These are phyloP conservation scores for Dasypogon diadema DNA, from an alignment of 2,888 invertebrate genomes.

Conservation along the genomic window DNA sequence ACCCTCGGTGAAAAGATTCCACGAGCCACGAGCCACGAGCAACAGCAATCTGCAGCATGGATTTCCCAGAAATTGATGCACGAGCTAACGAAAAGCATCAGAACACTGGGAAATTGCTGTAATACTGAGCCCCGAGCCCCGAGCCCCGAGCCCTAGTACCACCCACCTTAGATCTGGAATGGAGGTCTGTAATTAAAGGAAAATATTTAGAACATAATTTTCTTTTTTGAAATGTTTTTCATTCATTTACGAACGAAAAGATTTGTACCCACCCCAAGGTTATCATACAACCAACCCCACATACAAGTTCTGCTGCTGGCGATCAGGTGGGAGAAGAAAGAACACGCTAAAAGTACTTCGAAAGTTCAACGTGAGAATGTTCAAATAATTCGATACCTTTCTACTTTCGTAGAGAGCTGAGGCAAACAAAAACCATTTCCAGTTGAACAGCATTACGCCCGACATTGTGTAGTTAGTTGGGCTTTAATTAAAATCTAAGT, in stretches of 20 bases:
- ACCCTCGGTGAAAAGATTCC: constrained; percentile 23
- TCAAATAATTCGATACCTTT: constrained; percentile 41
- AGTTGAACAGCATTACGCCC: constrained; percentile 20
- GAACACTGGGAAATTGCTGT: neutral
- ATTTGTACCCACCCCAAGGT: constrained; percentile 14
- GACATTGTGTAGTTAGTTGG: neutral
- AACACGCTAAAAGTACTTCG: neutral
- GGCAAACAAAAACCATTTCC: constrained; percentile 15
- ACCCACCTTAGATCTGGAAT: neutral
- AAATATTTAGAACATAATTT: constrained; percentile 48
- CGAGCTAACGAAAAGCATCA: constrained; percentile 21
- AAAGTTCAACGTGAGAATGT: constrained; percentile 28
- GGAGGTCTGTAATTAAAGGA: constrained; percentile 35
- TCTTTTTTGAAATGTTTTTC: constrained; percentile 42
- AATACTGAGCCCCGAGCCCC: neutral
- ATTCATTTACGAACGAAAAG: constrained; percentile 29
- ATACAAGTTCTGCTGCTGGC: too few species aligned
- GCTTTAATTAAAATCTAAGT: constrained; percentile 54
- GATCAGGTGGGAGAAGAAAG: neutral
- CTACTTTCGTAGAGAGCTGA: neutral
- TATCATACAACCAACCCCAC: too few species aligned
- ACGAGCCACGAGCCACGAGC: too few species aligned
- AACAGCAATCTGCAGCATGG: too few species aligned
- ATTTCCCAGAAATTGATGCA: constrained; percentile 23
- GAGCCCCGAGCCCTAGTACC: too few species aligned